These are phyloP conservation scores for Micromussa lordhowensis DNA, from an alignment of 92 coral and sea anemone genomes.

Conservation along the genomic window DNA sequence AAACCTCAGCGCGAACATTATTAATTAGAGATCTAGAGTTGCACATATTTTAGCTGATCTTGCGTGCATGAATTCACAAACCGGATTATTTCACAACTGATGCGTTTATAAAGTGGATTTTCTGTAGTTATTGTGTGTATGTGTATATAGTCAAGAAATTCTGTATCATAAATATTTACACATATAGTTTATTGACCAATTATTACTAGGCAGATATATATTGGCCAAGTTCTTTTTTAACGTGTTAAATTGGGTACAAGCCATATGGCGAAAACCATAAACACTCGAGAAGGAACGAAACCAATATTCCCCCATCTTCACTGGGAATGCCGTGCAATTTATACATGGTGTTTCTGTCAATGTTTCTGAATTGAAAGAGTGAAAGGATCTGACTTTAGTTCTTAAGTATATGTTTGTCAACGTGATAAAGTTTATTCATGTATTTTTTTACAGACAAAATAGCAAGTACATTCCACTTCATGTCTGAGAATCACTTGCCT, in stretches of 20 bases:
- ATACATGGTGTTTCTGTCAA: background rate
- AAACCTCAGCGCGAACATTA: background rate
- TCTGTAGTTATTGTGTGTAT: background rate
- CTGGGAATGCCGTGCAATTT: background rate
- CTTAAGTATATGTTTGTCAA: background rate
- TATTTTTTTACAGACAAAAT: background rate
- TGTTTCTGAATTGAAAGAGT: background rate
- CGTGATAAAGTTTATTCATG: background rate
- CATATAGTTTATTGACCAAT: background rate
- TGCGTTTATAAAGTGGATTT: background rate
- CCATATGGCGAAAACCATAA: background rate
- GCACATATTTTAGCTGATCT: background rate
- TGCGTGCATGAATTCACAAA: background rate
- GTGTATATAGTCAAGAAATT: background rate
- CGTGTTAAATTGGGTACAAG: background rate
- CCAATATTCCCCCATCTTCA: background rate
- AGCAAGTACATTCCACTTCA: background rate
- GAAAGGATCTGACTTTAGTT: background rate
- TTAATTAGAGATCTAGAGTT: background rate
- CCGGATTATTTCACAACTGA: background rate
- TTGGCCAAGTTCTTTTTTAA: background rate
- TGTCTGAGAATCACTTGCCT: background rate
- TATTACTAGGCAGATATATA: background rate
- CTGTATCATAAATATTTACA: background rate
- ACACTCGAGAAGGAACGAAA: constrained; percentile 1